Conservation (phyloP, 2,113 vertebrate genomes). For the Larimichthys crocea region DNA sequence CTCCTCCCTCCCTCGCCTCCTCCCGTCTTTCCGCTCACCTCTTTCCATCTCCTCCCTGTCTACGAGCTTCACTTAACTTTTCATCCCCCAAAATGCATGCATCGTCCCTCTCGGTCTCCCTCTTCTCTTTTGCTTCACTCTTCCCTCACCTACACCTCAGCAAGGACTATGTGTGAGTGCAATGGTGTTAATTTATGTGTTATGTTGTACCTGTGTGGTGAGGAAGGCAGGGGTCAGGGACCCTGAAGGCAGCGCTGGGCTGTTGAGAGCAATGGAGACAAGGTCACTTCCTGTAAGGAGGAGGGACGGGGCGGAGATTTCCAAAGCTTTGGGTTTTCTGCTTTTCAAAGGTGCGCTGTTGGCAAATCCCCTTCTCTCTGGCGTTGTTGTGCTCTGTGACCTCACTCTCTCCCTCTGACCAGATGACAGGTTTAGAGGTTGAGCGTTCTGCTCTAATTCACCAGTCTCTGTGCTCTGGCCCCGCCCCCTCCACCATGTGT, state of each 20-base stretch:
- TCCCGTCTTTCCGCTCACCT: conserved; percentile 70
- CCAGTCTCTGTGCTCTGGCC: conserved; percentile 84
- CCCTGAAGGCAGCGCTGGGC: conserved; percentile 92
- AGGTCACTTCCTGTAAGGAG: conserved; percentile 91
- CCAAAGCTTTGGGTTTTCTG: conserved; percentile 93
- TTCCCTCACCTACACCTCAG: conserved; percentile 3
- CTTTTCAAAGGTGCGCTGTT: conserved; percentile 84
- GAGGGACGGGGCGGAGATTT: conserved; percentile 90
- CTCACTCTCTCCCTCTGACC: conserved; percentile 87
- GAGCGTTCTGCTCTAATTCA: conserved; percentile 80
- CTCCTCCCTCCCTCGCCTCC: conserved; percentile 51
- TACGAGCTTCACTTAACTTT: conserved; percentile 35
- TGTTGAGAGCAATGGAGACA: conserved; percentile 93
- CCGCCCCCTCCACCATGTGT: conserved; percentile 81
- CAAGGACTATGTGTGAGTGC: neutral
- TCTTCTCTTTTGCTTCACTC: neutral
- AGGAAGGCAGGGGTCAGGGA: conserved; percentile 94
- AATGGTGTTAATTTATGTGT: neutral
- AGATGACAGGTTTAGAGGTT: conserved; percentile 94
- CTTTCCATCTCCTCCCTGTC: conserved; percentile 66
- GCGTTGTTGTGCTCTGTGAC: conserved; percentile 77
- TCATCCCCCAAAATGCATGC: neutral
- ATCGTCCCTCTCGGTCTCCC: neutral
- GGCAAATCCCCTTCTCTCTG: conserved; percentile 64
- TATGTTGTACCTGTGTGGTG: conserved; percentile 88